phyloP scores from a whole-genome alignment of 2,888 invertebrate species.

The Eupithecia abbreviata region DNA sequence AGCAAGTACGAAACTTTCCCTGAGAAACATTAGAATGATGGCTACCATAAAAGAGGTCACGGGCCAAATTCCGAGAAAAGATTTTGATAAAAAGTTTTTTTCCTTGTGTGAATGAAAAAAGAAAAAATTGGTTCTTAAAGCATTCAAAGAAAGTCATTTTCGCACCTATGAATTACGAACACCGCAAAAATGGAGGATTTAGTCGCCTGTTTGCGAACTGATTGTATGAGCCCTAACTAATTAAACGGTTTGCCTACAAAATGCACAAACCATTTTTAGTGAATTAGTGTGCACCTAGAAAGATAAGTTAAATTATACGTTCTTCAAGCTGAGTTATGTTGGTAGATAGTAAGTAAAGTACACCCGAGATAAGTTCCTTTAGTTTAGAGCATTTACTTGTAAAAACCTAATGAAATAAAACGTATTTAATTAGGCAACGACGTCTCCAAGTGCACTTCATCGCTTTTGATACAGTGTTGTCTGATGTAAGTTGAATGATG shows the following conservation, averaged over 20 bases:
- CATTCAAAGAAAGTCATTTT: background rate
- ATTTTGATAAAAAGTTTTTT: background rate
- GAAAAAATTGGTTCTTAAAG: background rate
- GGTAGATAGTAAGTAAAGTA: background rate
- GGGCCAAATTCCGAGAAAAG: background rate
- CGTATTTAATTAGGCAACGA: background rate
- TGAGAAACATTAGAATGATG: conserved; percentile 26
- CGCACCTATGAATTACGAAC: conserved; percentile 42
- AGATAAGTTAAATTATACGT: conserved; percentile 24
- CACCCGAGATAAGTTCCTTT: background rate
- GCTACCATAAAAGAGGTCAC: background rate
- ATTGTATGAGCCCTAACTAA: conserved; percentile 63
- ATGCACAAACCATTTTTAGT: conserved; percentile 34
- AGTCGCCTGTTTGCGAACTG: conserved; percentile 51
- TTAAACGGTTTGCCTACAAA: conserved; percentile 56
- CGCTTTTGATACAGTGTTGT: background rate
- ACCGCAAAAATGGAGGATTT: conserved; percentile 42
- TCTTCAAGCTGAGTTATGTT: conserved; percentile 7
- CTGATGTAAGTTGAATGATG: no score
- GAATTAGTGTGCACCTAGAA: conserved; percentile 27
- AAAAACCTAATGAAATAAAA: background rate
- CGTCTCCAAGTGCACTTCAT: no score
- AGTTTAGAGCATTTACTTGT: background rate
- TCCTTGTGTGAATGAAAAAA: background rate
- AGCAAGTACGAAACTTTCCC: conserved; percentile 38